Base-by-base conservation (phyloP, 2,113 vertebrate species). In the Rattus norvegicus region DNA sequence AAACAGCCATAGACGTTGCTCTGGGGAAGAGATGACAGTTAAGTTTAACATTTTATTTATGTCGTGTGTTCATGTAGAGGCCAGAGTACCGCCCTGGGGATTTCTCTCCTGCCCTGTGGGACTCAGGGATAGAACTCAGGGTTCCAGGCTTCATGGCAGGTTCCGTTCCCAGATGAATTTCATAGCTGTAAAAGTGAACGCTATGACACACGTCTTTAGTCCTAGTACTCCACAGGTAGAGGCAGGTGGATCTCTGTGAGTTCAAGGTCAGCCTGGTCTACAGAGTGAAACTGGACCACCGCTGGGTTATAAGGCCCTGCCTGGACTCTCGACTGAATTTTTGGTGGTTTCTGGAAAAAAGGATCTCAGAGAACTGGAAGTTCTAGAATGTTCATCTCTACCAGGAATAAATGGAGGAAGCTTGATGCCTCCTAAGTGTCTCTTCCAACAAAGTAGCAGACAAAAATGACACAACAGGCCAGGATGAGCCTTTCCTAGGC, bases 161-260 rank as follows among this genome's bases (percentile, higher is more conserved):
- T 30, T 33, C 79, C 4, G 11, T 88, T n/a, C 49, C 47, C 12
- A 14, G 17, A 39, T 36, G 17, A 24, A 19, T 43, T 43, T 43
- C 43, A 65, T 0, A 85, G 47, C 4, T 43, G 43, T 30, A 65
- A 47, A 47, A 20, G 26, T 65, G 16, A 85, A 47, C 14, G 0
- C 59, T 5, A 0, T 28, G 56, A 5, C 0, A 0, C 1, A 4
- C 24, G n/a, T 3, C 59, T 85, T 85, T 65, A 65, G 16, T 85
- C 16, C 59, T 3, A 30, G 39, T 39, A 47, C 26, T 30, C 4
- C 0, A 12, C n/a, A 85, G n/a, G 83, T 39, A 47, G 16, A 47
- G 39, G 39, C 59, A 65, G 39, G 59, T 5, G 7, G 81, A 84
- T 28, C 56, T 84, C n/a, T 43, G 81, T 47, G 26, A 33, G 39